Base-by-base conservation (phyloP, 2,113 vertebrate species). In the Petromus typicus region DNA sequence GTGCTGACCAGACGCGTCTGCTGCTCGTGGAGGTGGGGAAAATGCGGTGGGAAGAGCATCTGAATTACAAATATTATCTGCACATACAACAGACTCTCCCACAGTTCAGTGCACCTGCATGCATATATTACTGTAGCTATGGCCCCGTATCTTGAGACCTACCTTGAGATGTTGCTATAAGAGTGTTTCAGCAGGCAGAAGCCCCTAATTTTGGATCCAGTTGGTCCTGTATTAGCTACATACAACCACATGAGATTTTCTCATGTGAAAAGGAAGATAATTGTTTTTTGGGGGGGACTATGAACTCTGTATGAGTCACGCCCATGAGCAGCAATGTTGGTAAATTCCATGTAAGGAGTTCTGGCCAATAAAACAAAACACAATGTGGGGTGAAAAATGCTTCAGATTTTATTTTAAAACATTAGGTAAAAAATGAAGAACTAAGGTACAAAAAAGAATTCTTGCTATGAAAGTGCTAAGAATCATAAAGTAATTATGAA, bases 381-480 rank as follows among this genome's bases (percentile, higher is more conserved):
- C 17, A 64, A 27, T 17, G 13, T 32, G 17, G 61, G 17, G 32
- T 69, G 66, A 78, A n/a, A 63, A 16, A 18, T 34, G 10, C 14
- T 37, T 32, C 3, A 56, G 9, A 83, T 23, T 94, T 96, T 96
- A 93, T 95, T 96, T n/a, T 32, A 71, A 63, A 86, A 56, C 7
- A 79, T 37, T 10, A 5, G 4, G 12, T 32, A 30, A 75, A 30
- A 40, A n/a, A 69, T 34, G 20, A 75, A 45, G 71, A 45, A 45
- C 40, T 75, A 16, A 75, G 45, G 40, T 7, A 14, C 25, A 30
- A 16, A 48, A 25, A 56, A 89, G 7, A 63, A 12, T 79, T 7
- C 0, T 32, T 48, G 13, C 6, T 34, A 32, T 9, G 32, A 34
- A n/a, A 16, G 2, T 18, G 13, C 63, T 79, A 83, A 67, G 67